Conservation (phyloP, 1,140 invertebrate species). For the Ericerus pela region DNA sequence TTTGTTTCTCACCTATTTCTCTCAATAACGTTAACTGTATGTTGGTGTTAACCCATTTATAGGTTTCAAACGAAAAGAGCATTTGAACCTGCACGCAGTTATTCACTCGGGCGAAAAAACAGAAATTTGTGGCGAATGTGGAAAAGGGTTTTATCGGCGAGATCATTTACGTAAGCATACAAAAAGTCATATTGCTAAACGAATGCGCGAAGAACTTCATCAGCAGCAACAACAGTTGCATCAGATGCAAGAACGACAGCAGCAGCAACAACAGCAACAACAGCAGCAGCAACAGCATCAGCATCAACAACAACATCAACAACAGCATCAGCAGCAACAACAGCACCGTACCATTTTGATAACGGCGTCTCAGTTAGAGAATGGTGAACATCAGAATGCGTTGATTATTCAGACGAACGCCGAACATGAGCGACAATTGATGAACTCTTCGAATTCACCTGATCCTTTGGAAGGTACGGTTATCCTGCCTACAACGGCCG, state of each 20-base stretch:
- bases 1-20: no score
- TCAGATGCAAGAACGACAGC: conserved; percentile 19
- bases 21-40: no score
- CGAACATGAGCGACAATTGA: not conserved
- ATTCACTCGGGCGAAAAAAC: conserved; percentile 69
- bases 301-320: conserved; percentile 11
- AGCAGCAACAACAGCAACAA: conserved; percentile 18
- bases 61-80: conserved; percentile 63
- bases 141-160: conserved; percentile 67
- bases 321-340: no score
- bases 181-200: conserved; percentile 51
- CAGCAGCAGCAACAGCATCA: conserved; percentile 18
- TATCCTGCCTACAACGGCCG: not conserved
- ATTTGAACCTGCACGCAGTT: conserved; percentile 60
- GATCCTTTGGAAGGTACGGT: not conserved
- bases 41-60: not conserved
- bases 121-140: conserved; percentile 44
- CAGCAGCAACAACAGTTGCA: conserved; percentile 21
- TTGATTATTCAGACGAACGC: not conserved
- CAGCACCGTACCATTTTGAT: conserved; percentile 8
- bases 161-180: conserved; percentile 49
- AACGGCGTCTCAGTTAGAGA: not conserved
- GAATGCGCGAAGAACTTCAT: conserved; percentile 43
- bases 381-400: not conserved
- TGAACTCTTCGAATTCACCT: not conserved